phyloP scores from a whole-genome alignment of 2,797 vertebrate species.

The Oreonectes daqikongensis region DNA sequence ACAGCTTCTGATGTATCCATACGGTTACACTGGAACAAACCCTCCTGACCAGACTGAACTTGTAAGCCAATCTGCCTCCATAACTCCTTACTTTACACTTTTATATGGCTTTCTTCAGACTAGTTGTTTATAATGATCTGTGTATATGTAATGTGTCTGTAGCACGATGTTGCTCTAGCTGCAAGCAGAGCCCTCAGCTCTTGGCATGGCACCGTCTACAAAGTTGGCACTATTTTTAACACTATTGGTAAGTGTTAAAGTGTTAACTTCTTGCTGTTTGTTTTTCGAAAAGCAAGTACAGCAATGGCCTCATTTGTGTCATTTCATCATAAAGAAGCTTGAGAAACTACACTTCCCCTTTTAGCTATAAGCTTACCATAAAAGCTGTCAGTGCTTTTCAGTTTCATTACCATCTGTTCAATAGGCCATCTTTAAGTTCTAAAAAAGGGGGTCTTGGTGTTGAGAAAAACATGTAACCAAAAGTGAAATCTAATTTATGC shows the following conservation, averaged over 20 bases:
- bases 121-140: not conserved
- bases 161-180: constrained; percentile 79
- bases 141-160: constrained; percentile 32
- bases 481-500: not conserved
- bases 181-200: constrained; percentile 76
- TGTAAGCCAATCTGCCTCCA: constrained; percentile 68
- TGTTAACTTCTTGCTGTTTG: too few species aligned
- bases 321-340: too few species aligned
- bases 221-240: constrained; percentile 83
- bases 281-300: too few species aligned
- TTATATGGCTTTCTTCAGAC: not conserved
- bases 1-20: constrained; percentile 92
- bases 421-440: not conserved
- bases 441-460: too few species aligned
- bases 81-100: not conserved
- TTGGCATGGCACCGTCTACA: constrained; percentile 82
- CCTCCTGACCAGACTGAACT: constrained; percentile 75
- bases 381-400: too few species aligned
- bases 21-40: constrained; percentile 77
- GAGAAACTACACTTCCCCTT: too few species aligned
- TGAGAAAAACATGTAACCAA: not conserved
- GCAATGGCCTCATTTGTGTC: too few species aligned
- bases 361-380: too few species aligned
- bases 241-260: constrained; percentile 90
- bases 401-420: too few species aligned